These are phyloP conservation scores for Podabrus alpinus DNA, from an alignment of 2,888 invertebrate genomes.

Conservation along the genomic window DNA sequence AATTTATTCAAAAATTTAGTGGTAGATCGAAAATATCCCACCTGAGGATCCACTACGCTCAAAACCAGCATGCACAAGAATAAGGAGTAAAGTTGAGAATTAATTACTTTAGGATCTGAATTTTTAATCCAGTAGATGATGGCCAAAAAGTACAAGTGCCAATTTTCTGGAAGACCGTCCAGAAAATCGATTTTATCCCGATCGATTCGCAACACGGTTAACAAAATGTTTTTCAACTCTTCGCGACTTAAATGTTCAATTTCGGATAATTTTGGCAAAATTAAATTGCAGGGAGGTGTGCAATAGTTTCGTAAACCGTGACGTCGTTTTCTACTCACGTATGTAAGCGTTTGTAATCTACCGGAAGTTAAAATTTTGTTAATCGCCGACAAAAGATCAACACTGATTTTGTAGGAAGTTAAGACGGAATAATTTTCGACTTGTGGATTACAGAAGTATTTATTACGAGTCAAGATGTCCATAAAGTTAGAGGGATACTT, in stretches of 20 bases:
- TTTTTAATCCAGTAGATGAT: constrained; percentile 63
- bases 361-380: constrained; percentile 52
- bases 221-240: constrained; percentile 52
- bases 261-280: constrained; percentile 49
- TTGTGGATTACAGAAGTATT: constrained; percentile 71
- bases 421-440: constrained; percentile 69
- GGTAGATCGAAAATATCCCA: constrained; percentile 60
- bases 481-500: constrained; percentile 69
- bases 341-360: constrained; percentile 39
- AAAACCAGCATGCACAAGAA: constrained; percentile 63
- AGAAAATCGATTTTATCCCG: constrained; percentile 51
- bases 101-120: constrained; percentile 53
- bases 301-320: constrained; percentile 32
- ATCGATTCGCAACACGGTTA: constrained; percentile 58
- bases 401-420: constrained; percentile 63
- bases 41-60: constrained; percentile 62
- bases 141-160: constrained; percentile 63
- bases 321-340: constrained; percentile 43
- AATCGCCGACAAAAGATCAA: constrained; percentile 66
- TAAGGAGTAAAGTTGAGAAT: constrained; percentile 61
- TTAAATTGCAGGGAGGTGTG: constrained; percentile 23
- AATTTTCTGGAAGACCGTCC: constrained; percentile 59
- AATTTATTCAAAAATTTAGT: constrained; percentile 58
- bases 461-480: constrained; percentile 67
- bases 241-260: constrained; percentile 45